These are phyloP conservation scores for Tinea pellionella DNA, from an alignment of 2,888 invertebrate genomes.

Conservation along the genomic window DNA sequence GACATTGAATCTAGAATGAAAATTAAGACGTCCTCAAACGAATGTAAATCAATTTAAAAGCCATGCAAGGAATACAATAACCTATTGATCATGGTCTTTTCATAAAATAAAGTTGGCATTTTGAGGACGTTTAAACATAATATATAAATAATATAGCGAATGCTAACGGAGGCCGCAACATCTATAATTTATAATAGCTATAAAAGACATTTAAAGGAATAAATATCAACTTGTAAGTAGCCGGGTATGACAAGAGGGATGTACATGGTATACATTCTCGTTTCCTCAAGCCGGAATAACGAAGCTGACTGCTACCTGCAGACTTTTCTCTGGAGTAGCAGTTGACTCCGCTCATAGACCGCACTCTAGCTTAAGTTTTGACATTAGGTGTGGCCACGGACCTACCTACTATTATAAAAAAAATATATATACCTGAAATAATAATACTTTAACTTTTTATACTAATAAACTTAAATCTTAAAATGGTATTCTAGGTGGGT, in stretches of 20 bases:
- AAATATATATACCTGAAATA: slow-evolving; percentile 4
- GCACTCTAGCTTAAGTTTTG: no score
- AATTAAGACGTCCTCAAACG: neutral
- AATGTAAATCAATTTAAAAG: slow-evolving; percentile 18
- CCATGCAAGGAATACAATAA: slow-evolving; percentile 16
- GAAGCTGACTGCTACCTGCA: no score
- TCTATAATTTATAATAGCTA: neutral
- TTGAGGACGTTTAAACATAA: neutral
- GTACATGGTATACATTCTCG: no score
- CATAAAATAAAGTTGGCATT: neutral
- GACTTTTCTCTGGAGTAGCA: neutral
- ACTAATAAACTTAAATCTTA: slow-evolving; percentile 4
- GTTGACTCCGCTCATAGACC: no score
- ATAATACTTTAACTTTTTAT: neutral
- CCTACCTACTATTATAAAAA: no score
- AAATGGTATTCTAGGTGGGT: slow-evolving; percentile 62
- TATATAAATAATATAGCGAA: neutral
- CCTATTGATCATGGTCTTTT: neutral
- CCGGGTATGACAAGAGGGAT: no score
- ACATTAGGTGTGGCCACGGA: no score
- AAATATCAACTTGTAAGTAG: no score
- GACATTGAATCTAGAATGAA: slow-evolving; percentile 27
- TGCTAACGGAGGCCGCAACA: neutral
- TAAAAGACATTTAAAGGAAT: neutral
- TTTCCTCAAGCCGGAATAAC: no score